These are phyloP conservation scores for Vireo griseus DNA, from an alignment of 2,797 vertebrate species.

Conservation along the genomic window DNA sequence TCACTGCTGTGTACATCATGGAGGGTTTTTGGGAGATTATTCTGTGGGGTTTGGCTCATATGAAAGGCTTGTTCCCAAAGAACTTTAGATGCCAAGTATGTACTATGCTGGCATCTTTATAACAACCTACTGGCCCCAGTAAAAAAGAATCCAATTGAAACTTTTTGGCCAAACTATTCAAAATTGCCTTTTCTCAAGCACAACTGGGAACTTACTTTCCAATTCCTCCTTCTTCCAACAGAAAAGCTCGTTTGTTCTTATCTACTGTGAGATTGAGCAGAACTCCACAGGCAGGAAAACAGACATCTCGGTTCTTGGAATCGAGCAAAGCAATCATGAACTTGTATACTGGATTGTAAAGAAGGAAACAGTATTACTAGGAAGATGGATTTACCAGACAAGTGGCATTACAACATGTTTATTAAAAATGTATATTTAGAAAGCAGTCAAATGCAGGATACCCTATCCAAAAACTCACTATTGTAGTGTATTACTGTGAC, in stretches of 20 bases:
- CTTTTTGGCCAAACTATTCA: not conserved
- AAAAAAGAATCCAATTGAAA: not conserved
- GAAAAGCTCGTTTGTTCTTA: conserved; percentile 72
- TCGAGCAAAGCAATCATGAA: conserved; percentile 88
- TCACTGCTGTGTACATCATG: not conserved
- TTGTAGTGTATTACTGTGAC: not conserved
- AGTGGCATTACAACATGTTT: not conserved
- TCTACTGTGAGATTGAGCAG: conserved; percentile 91
- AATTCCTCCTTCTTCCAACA: conserved; percentile 80
- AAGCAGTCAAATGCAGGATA: not conserved
- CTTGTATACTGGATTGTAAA: conserved; percentile 81
- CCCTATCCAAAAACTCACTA: not conserved
- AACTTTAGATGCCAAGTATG: not conserved
- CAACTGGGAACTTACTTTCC: conserved; percentile 82
- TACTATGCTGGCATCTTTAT: not conserved
- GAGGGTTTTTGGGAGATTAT: not conserved
- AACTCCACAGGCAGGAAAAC: conserved; percentile 92
- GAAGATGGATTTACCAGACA: not conserved
- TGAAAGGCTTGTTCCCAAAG: not conserved
- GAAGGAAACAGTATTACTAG: not conserved
- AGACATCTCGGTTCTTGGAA: conserved; percentile 86
- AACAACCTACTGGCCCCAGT: not conserved
- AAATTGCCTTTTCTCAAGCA: not conserved
- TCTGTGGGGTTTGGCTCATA: not conserved
- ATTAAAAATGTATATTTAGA: not conserved